phyloP scores from a whole-genome alignment of 2,888 invertebrate genomes.

The Archips crataeganus region DNA sequence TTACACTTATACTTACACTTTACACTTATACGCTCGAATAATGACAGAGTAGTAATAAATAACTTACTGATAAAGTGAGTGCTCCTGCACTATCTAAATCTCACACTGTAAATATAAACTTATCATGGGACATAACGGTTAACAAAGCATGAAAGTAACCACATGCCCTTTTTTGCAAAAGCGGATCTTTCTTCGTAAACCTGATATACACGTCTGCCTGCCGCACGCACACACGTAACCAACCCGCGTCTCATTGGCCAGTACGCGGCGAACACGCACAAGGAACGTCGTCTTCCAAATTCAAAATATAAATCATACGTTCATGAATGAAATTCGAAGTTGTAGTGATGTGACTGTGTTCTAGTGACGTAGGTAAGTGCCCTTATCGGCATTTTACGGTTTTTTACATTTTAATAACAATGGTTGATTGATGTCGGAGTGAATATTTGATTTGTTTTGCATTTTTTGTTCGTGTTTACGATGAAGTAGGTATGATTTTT shows the following conservation, averaged over 20 bases:
- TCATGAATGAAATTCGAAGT: conserved; percentile 11
- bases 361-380: conserved; percentile 5
- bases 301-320: conserved; percentile 5
- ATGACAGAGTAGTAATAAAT: no score
- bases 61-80: no score
- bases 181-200: conserved; percentile 32
- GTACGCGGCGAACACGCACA: neutral
- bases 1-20: no score
- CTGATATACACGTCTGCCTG: conserved; percentile 29
- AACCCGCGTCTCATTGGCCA: neutral
- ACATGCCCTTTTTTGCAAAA: conserved; percentile 7
- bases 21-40: no score
- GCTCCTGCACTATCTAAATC: no score
- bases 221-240: neutral
- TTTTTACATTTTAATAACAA: conserved; percentile 4
- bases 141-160: neutral
- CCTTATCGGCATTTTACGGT: conserved; percentile 15
- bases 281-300: conserved; percentile 13
- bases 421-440: neutral
- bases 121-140: neutral
- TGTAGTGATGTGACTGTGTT: conserved; percentile 2
- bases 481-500: conserved; percentile 5
- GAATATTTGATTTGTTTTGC: conserved; percentile 8
- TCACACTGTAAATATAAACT: no score
- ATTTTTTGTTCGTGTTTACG: conserved; percentile 2